Conservation (phyloP, 2,113 vertebrate species). For the Saimiri boliviensis region DNA sequence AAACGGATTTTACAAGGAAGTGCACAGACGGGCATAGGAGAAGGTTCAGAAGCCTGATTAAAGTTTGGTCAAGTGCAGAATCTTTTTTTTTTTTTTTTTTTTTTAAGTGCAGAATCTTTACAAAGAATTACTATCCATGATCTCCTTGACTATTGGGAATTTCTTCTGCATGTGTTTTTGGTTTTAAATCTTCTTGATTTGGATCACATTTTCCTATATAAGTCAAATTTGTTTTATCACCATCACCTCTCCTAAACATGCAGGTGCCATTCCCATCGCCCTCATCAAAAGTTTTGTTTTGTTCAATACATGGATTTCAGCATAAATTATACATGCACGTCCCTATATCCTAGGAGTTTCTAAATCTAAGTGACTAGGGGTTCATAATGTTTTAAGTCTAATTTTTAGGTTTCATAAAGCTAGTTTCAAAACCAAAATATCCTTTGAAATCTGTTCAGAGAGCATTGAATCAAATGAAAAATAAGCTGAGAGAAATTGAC, state of each 20-base stretch:
- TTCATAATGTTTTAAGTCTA: background rate
- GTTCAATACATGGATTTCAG: background rate
- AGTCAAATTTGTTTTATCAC: background rate
- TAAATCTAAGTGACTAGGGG: background rate
- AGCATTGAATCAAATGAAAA: conserved; percentile 18
- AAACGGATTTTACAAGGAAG: background rate
- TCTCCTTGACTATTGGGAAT: background rate
- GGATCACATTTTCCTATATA: background rate
- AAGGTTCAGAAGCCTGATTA: background rate
- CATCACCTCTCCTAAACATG: background rate
- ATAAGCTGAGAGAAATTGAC: background rate
- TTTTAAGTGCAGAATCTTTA: background rate
- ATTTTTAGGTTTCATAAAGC: conserved; percentile 37
- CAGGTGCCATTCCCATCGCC: background rate
- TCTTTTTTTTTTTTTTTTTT: too few species aligned
- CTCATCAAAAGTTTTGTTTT: background rate
- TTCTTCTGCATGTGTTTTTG: background rate
- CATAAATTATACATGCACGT: background rate
- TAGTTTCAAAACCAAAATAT: background rate
- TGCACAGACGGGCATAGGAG: background rate
- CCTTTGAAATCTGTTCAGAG: conserved; percentile 43
- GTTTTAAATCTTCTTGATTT: background rate
- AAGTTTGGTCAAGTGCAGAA: background rate
- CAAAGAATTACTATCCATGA: background rate
- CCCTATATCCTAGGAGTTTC: background rate